Evolutionary conservation across 2,797 vertebrate species (phyloP).

Genomic region (Vespertilio murinus): DNA sequence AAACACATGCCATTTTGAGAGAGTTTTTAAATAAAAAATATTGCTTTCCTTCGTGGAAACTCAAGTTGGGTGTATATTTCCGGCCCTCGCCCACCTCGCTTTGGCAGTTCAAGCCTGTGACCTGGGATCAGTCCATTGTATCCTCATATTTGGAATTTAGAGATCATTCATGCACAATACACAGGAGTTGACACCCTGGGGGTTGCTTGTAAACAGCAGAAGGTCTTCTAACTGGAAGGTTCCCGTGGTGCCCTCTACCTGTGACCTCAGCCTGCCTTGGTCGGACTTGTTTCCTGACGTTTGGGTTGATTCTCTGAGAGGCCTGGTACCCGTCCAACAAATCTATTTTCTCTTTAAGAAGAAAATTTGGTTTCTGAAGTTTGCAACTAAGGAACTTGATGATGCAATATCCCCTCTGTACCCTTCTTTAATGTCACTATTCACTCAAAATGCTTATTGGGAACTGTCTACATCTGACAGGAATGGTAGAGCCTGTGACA

Average conservation of each 20-base stretch:
- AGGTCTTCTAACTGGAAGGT: neutral
- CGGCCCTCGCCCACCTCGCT: fast-evolving
- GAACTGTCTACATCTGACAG: neutral
- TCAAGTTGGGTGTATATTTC: neutral
- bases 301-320: neutral
- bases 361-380: neutral
- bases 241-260: neutral
- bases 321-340: neutral
- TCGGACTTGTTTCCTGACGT: neutral
- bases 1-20: neutral
- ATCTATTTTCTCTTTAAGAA: neutral
- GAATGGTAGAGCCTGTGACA: neutral
- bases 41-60: neutral
- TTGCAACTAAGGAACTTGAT: neutral
- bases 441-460: neutral
- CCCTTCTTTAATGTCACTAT: neutral
- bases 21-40: neutral
- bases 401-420: neutral
- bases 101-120: neutral
- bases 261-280: neutral
- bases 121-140: neutral
- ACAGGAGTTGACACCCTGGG: neutral
- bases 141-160: neutral
- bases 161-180: neutral
- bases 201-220: neutral